Conservation (phyloP, 64 coral and sea anemone genomes). For the Actinia tenebrosa region DNA sequence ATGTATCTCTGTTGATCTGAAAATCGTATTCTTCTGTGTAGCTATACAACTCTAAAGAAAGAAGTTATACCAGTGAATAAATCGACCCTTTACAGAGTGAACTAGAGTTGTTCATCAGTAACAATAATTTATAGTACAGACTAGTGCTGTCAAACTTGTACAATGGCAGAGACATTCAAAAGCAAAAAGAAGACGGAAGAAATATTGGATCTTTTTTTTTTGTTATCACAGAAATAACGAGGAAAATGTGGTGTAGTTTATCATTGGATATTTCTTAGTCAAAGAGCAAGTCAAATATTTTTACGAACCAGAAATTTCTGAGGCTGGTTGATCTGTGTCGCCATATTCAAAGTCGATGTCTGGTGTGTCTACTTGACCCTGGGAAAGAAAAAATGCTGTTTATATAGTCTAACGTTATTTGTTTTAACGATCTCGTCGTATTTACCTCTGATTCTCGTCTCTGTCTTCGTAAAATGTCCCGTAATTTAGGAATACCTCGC, state of each 20-base stretch:
- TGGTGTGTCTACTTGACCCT: constrained; percentile 84
- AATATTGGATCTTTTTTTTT: background rate
- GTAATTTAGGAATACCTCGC: constrained; percentile 68
- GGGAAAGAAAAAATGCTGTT: background rate
- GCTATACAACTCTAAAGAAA: constrained; percentile 80
- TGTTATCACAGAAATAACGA: background rate
- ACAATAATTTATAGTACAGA: background rate
- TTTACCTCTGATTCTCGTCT: constrained; percentile 88
- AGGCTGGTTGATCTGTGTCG: constrained; percentile 58
- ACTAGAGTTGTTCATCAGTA: too few species aligned
- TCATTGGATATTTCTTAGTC: background rate
- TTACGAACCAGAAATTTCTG: constrained; percentile 68
- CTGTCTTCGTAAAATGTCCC: constrained; percentile 76
- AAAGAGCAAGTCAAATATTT: background rate
- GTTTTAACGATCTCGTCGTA: background rate
- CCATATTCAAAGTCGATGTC: constrained; percentile 89
- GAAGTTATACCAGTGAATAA: background rate
- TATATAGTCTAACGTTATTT: background rate
- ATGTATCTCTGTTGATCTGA: constrained; percentile 79
- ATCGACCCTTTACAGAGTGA: background rate
- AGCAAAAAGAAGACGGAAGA: background rate
- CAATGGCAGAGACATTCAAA: background rate
- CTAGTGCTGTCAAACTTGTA: background rate
- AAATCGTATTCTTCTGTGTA: constrained; percentile 96
- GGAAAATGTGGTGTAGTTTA: background rate